Conservation (phyloP, 2,888 invertebrate genomes). For the Drosophila macrospina region DNA sequence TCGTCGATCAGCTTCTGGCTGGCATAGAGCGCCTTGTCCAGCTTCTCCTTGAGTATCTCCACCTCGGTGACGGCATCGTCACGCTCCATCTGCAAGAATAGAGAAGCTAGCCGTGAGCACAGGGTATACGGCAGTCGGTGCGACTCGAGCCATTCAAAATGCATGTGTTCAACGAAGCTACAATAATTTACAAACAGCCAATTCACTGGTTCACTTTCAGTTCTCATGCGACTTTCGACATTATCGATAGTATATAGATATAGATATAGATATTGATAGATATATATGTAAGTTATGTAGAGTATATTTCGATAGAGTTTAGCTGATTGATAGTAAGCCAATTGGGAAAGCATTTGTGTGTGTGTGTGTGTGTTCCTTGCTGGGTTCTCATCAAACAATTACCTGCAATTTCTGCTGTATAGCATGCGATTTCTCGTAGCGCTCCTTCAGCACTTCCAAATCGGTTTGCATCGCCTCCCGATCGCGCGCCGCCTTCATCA, state of each 20-base stretch:
- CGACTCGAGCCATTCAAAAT: slow-evolving; percentile 25
- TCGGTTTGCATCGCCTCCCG: slow-evolving; percentile 94
- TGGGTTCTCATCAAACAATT: slow-evolving; percentile 57
- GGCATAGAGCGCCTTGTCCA: slow-evolving; percentile 93
- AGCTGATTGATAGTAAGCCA: slow-evolving; percentile 46
- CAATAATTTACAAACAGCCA: slow-evolving; percentile 83
- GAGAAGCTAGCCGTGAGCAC: neutral
- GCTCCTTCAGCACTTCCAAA: slow-evolving; percentile 93
- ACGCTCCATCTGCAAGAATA: slow-evolving; percentile 90
- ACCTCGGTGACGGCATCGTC: slow-evolving; percentile 94
- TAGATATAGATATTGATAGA: no score
- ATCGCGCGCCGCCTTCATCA: slow-evolving; percentile 93
- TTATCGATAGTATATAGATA: no score
- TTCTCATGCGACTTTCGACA: slow-evolving; percentile 67
- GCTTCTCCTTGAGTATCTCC: slow-evolving; percentile 94
- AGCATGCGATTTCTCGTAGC: slow-evolving; percentile 94
- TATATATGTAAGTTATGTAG: slow-evolving; percentile 27
- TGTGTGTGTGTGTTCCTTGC: slow-evolving; percentile 37
- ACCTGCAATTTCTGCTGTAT: slow-evolving; percentile 94
- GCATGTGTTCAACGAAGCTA: slow-evolving; percentile 66
- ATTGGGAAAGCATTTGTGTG: slow-evolving; percentile 44
- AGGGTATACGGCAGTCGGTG: slow-evolving; percentile 1
- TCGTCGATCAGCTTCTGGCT: slow-evolving; percentile 94
- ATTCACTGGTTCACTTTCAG: slow-evolving; percentile 67
- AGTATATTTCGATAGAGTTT: slow-evolving; percentile 20